Evolutionary conservation across 2,888 invertebrate genomes (phyloP), one percentile per base, ranked within the genome.

Genomic region (Leistus spinibarbis): DNA sequence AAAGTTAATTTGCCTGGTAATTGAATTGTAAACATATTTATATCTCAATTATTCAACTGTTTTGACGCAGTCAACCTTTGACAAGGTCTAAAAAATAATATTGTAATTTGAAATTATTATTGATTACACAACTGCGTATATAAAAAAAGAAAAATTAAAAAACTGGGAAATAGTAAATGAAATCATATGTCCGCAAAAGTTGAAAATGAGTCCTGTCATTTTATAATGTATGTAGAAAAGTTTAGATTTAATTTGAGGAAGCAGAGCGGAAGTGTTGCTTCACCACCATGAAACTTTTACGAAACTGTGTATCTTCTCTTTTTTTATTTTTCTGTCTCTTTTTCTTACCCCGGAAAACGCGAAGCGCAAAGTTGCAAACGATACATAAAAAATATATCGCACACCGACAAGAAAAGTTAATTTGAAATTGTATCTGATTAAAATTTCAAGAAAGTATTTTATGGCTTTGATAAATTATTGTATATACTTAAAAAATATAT

Each of bases 201-300:
- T 40, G 13, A 24, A 69, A 69, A 60, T 69, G 17, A 54, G 57
- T 69, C 40, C 57, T 69, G 69, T 22, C 69, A 19, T 57, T 69
- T 56, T 60, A 60, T 69, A 60, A 60, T 56, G 60, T 69, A 69
- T 60, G 69, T 69, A 60, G 17, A 20, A 69, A 69, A 69, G 57
- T 69, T 69, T 69, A 24, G 57, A 60, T 69, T 69, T 69, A 69
- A 69, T 69, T 69, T 69, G 57, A 17, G 40, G 57, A 57, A 57
- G 57, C 57, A 57, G 17, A 16, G 4, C 7, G 20, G 20, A 5
- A 57, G 16, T 13, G 20, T 10, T 19, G 20, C 57, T 17, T 57
- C 20, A 13, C 17, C 57, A 9, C 16, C 16, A 1, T 5, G 27
- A 57, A 69, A 69, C 69, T 69, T 69, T 62, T 62, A 7, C 2